Conservation (phyloP, 2,797 vertebrate species). For the Acanthis flammea region DNA sequence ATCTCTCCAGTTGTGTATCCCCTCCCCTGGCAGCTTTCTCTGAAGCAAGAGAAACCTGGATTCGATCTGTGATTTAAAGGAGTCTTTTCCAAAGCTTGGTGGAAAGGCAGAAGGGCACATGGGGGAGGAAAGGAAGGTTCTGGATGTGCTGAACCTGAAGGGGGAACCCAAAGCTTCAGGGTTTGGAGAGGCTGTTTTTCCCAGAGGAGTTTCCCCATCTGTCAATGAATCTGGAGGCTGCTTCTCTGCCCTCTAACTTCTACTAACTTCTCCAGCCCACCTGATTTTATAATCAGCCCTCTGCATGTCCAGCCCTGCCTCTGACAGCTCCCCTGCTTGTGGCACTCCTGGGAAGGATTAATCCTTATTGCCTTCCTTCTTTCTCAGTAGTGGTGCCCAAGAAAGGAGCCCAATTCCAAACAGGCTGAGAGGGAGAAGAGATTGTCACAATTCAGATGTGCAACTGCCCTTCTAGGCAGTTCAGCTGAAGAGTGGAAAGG, state of each 20-base stretch:
- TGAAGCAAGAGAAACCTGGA: background rate
- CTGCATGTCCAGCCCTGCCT: background rate
- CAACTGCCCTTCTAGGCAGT: background rate
- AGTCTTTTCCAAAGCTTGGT: background rate
- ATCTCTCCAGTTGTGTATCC: background rate
- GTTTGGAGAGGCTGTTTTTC: background rate
- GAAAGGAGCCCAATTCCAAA: background rate
- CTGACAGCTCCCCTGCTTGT: background rate
- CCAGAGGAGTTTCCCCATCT: background rate
- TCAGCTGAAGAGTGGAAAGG: background rate
- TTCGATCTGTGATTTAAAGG: background rate
- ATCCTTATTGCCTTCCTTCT: background rate
- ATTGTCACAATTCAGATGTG: background rate
- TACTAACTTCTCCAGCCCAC: background rate
- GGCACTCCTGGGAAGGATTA: background rate
- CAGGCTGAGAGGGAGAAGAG: background rate
- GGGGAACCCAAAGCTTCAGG: background rate
- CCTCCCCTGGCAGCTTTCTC: background rate
- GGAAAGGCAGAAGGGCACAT: rapidly evolving
- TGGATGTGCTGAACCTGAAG: background rate
- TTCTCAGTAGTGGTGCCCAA: background rate
- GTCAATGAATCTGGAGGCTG: background rate
- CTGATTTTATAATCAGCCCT: background rate
- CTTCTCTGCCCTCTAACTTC: background rate
- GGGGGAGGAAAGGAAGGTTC: background rate